A percentile compares a stretch with the other conserved stretches of the same genome.
Conservation (phyloP, 2,888 invertebrate genomes). For the Pimpla rufipes region DNA sequence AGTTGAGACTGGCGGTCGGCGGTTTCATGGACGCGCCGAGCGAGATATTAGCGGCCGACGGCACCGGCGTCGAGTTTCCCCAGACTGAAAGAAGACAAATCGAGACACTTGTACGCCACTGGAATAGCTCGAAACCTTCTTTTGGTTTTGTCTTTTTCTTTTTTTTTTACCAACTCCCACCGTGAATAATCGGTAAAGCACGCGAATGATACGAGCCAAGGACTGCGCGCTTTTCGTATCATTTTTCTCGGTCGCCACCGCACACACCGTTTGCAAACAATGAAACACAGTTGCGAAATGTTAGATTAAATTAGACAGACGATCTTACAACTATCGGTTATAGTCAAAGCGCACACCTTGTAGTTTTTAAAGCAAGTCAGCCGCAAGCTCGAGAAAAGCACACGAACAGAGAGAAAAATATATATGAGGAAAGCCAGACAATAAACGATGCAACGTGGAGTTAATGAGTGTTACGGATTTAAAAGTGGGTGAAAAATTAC, state of each 20-base stretch:
- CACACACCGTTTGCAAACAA: constrained; percentile 27
- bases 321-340: constrained; percentile 48
- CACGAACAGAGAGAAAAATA: constrained; percentile 15
- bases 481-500: constrained; percentile 20
- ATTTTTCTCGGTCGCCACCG: constrained; percentile 25
- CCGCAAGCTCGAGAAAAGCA: constrained; percentile 45
- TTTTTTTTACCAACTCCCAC: constrained; percentile 19
- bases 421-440: constrained; percentile 31
- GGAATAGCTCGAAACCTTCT: constrained; percentile 1
- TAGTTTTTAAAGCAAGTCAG: constrained; percentile 23
- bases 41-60: constrained; percentile 78
- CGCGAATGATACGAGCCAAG: constrained; percentile 48
- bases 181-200: constrained; percentile 11
- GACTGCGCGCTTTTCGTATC: constrained; percentile 56
- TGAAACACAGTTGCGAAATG: constrained; percentile 28
- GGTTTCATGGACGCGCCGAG: constrained; percentile 81
- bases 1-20: constrained; percentile 82
- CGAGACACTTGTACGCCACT: neutral
- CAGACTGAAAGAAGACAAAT: constrained; percentile 78
- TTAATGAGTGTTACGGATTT: constrained; percentile 37
- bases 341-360: constrained; percentile 46
- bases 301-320: constrained; percentile 17
- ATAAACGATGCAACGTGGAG: constrained; percentile 20
- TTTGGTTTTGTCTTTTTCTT: neutral
- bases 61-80: constrained; percentile 79